A percentile compares a stretch with the other conserved stretches of the same genome.
phyloP scores from a whole-genome alignment of 2,113 vertebrate genomes.

The Delphinus delphis region DNA sequence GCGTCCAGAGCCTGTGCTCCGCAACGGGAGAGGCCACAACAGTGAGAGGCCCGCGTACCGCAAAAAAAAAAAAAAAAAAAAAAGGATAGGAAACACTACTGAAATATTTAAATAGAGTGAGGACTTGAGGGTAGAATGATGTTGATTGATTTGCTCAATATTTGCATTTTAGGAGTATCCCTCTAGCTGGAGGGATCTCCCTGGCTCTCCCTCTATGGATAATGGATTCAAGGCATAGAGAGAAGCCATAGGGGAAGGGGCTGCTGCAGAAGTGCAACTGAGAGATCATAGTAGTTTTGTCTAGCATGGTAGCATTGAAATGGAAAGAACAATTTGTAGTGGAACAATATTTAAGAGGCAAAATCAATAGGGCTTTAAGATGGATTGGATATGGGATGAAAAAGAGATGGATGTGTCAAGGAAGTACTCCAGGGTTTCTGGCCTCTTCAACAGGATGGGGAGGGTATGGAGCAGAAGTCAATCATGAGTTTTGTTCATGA shows the following conservation, averaged over 20 bases:
- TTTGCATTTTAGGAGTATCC: background rate
- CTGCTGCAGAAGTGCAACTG: background rate
- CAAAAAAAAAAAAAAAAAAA: no score
- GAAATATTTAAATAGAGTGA: slow-evolving; percentile 39
- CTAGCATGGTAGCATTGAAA: background rate
- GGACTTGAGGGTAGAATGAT: background rate
- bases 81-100: background rate
- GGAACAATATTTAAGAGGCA: background rate
- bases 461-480: background rate
- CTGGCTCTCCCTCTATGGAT: background rate
- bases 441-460: background rate
- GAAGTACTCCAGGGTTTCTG: background rate
- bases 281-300: background rate
- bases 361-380: background rate
- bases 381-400: background rate
- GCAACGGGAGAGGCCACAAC: no score
- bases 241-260: background rate
- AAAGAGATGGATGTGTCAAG: background rate
- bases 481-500: background rate
- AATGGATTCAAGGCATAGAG: background rate
- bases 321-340: background rate
- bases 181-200: background rate
- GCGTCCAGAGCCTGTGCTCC: no score
- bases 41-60: no score
- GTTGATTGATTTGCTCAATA: background rate